Percentiles rank a stretch among this genome's conserved stretches.
These are phyloP conservation scores for Pseudomyrmex cubaensis DNA, from an alignment of 1,140 invertebrate genomes.

Conservation along the genomic window DNA sequence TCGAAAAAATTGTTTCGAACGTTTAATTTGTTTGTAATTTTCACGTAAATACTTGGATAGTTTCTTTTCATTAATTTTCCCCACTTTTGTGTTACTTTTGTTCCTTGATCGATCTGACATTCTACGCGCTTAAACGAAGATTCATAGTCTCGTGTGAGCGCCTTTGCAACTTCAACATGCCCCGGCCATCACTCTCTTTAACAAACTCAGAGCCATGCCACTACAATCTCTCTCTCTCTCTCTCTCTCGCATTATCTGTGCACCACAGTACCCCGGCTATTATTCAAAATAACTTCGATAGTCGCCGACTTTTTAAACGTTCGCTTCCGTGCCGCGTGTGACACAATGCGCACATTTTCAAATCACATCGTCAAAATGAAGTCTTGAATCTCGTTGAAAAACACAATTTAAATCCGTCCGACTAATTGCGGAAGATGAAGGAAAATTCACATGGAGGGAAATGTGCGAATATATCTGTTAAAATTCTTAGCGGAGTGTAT, in stretches of 20 bases:
- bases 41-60: neutral
- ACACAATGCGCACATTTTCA: no score
- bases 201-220: neutral
- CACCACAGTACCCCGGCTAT: neutral
- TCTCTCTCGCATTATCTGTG: neutral
- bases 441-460: neutral
- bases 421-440: neutral
- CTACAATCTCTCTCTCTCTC: neutral
- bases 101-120: neutral
- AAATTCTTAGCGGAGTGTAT: constrained; percentile 36
- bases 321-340: no score
- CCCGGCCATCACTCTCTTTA: neutral
- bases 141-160: no score
- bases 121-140: no score
- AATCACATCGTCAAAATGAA: neutral
- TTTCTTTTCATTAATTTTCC: constrained; percentile 5
- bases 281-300: neutral
- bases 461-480: constrained; percentile 16
- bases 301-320: no score
- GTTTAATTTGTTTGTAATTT: constrained; percentile 1
- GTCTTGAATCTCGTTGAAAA: neutral
- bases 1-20: neutral
- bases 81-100: neutral
- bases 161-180: neutral
- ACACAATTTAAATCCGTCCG: neutral